Evolutionary conservation across 2,113 vertebrate species (phyloP).

Genomic region (Oophaga pumilio): DNA sequence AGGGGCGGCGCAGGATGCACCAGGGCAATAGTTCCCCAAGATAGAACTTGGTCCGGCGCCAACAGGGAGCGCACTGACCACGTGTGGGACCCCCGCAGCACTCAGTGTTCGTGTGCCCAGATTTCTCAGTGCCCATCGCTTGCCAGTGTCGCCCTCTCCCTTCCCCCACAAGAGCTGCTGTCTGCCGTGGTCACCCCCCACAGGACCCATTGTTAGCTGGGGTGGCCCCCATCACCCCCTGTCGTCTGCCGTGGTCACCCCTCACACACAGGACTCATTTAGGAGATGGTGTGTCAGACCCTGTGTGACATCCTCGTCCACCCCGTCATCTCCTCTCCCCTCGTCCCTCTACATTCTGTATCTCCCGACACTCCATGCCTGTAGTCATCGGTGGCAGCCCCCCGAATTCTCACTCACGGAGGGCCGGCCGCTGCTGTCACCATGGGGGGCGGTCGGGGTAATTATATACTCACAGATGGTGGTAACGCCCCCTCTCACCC

Average conservation of each 20-base stretch:
- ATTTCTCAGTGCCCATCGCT: neutral
- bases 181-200: too few relatives aligned
- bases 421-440: neutral
- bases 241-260: too few relatives aligned
- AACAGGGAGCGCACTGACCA: neutral
- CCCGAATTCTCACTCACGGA: too few relatives aligned
- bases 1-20: neutral
- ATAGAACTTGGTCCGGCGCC: neutral
- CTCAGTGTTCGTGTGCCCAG: neutral
- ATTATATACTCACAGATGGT: constrained; percentile 20
- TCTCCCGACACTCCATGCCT: too few relatives aligned
- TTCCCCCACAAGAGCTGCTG: too few relatives aligned
- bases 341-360: neutral
- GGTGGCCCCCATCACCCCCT: too few relatives aligned
- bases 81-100: too few relatives aligned
- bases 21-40: constrained; percentile 24
- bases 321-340: neutral
- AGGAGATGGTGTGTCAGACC: too few relatives aligned
- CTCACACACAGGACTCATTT: too few relatives aligned
- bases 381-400: too few relatives aligned
- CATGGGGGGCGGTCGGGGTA: neutral
- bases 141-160: too few relatives aligned
- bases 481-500: neutral
- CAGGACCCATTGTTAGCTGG: too few relatives aligned
- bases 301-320: neutral